Percentiles rank a stretch among this genome's conserved stretches.
Conservation (phyloP, 2,888 invertebrate species). For the Leptinotarsa haldemani region DNA sequence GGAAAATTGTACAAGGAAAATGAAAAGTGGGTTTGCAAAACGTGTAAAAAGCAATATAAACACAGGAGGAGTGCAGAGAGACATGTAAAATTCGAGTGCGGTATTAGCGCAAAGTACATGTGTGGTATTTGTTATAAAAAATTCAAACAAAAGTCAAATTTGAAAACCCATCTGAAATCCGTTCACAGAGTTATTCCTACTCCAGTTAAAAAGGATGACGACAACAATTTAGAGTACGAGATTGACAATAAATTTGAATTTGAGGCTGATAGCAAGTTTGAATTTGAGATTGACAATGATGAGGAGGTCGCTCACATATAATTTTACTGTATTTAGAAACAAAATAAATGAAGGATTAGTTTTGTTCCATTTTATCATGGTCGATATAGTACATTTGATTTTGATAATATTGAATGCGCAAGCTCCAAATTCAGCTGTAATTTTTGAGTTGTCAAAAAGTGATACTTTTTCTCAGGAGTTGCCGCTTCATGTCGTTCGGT, state of each 20-base stretch:
- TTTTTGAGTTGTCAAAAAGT: too few relatives aligned
- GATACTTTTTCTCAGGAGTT: too few relatives aligned
- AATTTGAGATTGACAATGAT: too few relatives aligned
- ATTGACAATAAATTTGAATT: neutral
- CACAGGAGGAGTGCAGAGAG: conserved; percentile 39
- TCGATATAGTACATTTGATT: too few relatives aligned
- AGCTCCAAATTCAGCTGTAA: too few relatives aligned
- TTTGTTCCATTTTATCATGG: too few relatives aligned
- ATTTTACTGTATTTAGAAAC: too few relatives aligned
- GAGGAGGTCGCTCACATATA: too few relatives aligned
- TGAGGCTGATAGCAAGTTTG: too few relatives aligned
- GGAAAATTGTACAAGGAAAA: neutral
- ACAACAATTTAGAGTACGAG: neutral
- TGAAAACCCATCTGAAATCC: conserved; percentile 37
- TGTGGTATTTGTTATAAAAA: conserved; percentile 44
- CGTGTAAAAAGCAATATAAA: conserved; percentile 42
- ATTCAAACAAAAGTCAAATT: conserved; percentile 42
- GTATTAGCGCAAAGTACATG: conserved; percentile 48
- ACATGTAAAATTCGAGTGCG: conserved; percentile 46
- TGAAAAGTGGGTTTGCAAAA: conserved; percentile 31
- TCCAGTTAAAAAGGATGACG: neutral
- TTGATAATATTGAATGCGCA: too few relatives aligned
- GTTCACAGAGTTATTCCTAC: conserved; percentile 23
- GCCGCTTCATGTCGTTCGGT: too few relatives aligned
- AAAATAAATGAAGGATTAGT: too few relatives aligned